Base-by-base conservation (phyloP, 2,113 vertebrate species). In the Tringa solitaria region DNA sequence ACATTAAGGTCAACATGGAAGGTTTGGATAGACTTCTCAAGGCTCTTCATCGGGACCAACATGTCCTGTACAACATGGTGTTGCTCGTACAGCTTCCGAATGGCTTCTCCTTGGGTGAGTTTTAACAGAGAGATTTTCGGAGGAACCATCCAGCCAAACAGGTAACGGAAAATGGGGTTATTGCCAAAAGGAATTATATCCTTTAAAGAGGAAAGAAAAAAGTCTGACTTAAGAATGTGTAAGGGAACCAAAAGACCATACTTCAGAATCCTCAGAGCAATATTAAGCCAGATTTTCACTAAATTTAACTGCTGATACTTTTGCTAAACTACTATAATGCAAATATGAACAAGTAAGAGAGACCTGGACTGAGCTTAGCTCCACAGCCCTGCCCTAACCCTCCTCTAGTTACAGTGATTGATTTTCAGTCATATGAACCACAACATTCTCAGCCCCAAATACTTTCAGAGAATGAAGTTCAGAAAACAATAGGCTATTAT, bases 121-220 rank as follows among this genome's bases (percentile, higher is more conserved):
- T 99, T 99, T 77, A 99, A 84, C 94, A 99, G 97, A 3, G 99
- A 99, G 97, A 99, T 99, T 98, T 99, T 99, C 9, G 99, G 99
- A 84, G 99, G 99, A 48, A 99, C 99, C 99, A 99, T 99, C 99
- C 99, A 99, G 21, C 99, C 99, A 27, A 99, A 99, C 35, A 99
- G 95, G 97, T 99, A 99, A 60, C 99, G 99, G 92, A 99, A 99
- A 86, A 99, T 10, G 0, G 98, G 98, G 94, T 99, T 99, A 95
- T 99, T 99, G 83, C 99, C 99, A 22, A 99, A 99, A 15, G 99
- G 99, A 94, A 99, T 99, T 43, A 99, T 99, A 46, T 99, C 99
- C 99, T 99, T 93, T n/a, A 78, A 76, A 89, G 22, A n/a, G n/a
- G 59, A 86, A n/a, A 24, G 46, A 51, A 74, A n/a, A 26, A 18